Base-by-base conservation (phyloP, 2,888 invertebrate species). In the Zaprionus lineosus region DNA sequence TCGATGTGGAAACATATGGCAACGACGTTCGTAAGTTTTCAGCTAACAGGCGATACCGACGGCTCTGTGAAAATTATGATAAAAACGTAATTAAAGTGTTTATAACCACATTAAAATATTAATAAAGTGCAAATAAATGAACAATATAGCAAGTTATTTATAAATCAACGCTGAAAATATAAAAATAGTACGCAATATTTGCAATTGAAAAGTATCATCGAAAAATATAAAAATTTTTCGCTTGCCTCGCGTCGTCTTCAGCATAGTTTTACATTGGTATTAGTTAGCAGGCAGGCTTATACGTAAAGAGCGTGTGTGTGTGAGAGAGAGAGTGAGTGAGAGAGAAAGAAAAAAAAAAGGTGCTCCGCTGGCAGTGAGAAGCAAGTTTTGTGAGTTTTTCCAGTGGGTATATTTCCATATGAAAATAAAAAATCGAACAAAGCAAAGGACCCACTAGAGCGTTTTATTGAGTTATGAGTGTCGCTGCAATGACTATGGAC, bases 401-500 rank as follows among this genome's bases (percentile, higher is more conserved):
- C 57, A 53, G 57, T 66, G 67, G 68, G 74, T 50, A 63, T 69
- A 47, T 33, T 37, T 31, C 52, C 48, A 57, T 68, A 62, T 70
- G 48, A 66, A 56, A 68, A 47, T 47, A 40, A 55, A 56, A 56
- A 68, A 47, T 47, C 43, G 57, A 56, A 56, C 62, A 50, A 56
- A 46, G 61, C 53, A 58, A 76, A 71, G 71, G 82, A 77, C 82
- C 57, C 31, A 56, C 37, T 57, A 56, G 21, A 59, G 44, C 46
- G 41, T 47, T 53, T 55, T 63, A 64, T 36, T 71, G 59, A 82
- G 75, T 83, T 68, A 85, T 88, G 88, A 88, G 88, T 88, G 88
- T 88, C 87, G 88, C 89, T 88, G 89, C 89, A 86, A 88, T 89
- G 88, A 88, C 88, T 84, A 84, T 89, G 87, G 89, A 89, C 87